Percentiles rank a stretch among this genome's conserved stretches.
Conservation (phyloP, 1,140 invertebrate genomes). For the Zaprionus vittiger region DNA sequence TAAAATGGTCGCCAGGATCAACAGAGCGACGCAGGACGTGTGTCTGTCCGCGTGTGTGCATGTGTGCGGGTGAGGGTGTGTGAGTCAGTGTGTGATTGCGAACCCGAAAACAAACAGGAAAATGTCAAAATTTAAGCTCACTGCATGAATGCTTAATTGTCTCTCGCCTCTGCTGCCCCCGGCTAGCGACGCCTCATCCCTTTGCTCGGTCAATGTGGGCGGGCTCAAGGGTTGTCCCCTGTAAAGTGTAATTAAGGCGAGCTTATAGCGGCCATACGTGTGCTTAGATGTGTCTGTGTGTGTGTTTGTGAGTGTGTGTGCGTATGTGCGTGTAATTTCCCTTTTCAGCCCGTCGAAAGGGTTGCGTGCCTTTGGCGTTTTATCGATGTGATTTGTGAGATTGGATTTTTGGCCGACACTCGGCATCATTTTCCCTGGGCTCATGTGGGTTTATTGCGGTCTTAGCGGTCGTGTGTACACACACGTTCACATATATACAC, state of each 20-base stretch:
- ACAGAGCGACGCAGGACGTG: slow-evolving; percentile 58
- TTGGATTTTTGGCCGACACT: slow-evolving; percentile 64
- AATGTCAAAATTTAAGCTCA: slow-evolving; percentile 81
- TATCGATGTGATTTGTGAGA: slow-evolving; percentile 81
- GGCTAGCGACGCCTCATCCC: not conserved
- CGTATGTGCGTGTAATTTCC: slow-evolving; percentile 20
- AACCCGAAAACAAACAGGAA: slow-evolving; percentile 66
- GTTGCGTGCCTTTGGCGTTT: slow-evolving; percentile 76
- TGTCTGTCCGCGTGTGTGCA: slow-evolving; percentile 39
- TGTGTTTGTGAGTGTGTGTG: not conserved
- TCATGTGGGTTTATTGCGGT: slow-evolving; percentile 81
- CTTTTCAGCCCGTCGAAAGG: slow-evolving; percentile 56
- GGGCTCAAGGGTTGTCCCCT: slow-evolving; percentile 44
- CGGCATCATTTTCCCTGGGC: slow-evolving; percentile 52
- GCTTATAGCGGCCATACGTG: slow-evolving; percentile 71
- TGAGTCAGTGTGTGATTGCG: slow-evolving; percentile 28
- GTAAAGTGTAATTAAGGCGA: slow-evolving; percentile 74
- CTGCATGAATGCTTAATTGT: slow-evolving; percentile 80
- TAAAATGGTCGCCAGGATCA: slow-evolving; percentile 83
- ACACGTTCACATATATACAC: slow-evolving; percentile 11
- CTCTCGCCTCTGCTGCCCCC: slow-evolving; percentile 20
- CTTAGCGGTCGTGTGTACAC: slow-evolving; percentile 59
- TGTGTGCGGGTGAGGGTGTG: slow-evolving; percentile 28
- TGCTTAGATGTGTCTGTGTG: slow-evolving; percentile 8
- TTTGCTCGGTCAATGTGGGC: slow-evolving; percentile 19